Percentiles rank a stretch among this genome's conserved stretches.
Evolutionary conservation across 2,888 invertebrate genomes (phyloP).

Genomic region (Ochlodes sylvanus): DNA sequence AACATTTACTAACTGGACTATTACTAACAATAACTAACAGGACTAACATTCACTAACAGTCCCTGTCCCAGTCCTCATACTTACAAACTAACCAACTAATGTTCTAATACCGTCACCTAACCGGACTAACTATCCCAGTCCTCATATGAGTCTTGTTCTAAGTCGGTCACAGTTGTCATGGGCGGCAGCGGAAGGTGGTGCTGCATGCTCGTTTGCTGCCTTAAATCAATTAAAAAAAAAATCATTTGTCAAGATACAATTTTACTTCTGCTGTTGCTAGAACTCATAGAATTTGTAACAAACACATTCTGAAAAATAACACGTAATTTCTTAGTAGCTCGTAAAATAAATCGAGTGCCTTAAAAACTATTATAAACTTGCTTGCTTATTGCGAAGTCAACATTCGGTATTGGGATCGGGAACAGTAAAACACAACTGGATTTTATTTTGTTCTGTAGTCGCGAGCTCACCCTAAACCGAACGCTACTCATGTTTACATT

Average conservation of each 20-base stretch:
- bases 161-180: too few species aligned
- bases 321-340: background rate
- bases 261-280: background rate
- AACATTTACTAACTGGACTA: too few species aligned
- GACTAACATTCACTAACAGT: too few species aligned
- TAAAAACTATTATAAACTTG: background rate
- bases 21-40: too few species aligned
- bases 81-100: too few species aligned
- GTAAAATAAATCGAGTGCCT: background rate
- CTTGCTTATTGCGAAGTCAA: background rate
- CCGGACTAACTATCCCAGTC: too few species aligned
- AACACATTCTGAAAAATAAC: background rate
- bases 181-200: too few species aligned
- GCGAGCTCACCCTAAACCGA: background rate
- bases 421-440: background rate
- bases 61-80: too few species aligned
- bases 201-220: too few species aligned
- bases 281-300: background rate
- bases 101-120: too few species aligned
- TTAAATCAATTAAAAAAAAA: too few species aligned
- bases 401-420: background rate
- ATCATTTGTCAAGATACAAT: background rate
- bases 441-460: conserved; percentile 1
- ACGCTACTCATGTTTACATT: conserved; percentile 16
- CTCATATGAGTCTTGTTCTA: too few species aligned